Evolutionary conservation across 2,797 vertebrate species (phyloP), one percentile per base, ranked within the genome.

Genomic region (Geotrypetes seraphini): DNA sequence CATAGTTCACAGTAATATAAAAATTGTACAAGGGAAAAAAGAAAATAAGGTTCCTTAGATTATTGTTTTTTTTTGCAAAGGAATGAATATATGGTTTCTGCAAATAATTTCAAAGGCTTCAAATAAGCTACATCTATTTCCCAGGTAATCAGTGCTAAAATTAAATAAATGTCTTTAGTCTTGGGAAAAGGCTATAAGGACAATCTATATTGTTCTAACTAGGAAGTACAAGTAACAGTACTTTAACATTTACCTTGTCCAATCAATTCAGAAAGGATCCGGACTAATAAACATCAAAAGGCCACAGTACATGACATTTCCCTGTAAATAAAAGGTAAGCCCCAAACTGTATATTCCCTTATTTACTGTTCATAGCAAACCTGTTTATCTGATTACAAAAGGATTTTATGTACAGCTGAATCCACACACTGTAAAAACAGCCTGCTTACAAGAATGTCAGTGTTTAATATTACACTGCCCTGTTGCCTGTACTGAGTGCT

Each of bases 41-140:
- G 53, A 60, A 43, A 62, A 24, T 47, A 53, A 49, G 28, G 58
- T 42, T 57, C 62, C 55, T 49, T 52, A 31, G n/a, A n/a, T n/a
- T n/a, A n/a, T n/a, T n/a, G n/a, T 27, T 62, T 60, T 12, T 8
- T 11, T 58, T 23, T 60, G 36, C 17, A 65, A 63, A 63, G 30
- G 54, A 45, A 58, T 17, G 16, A 69, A 50, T 53, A 63, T 59
- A 57, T 57, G n/a, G 63, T 21, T 60, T 57, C 25, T 54, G 30
- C 53, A 51, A 58, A 58, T 65, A 63, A 65, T 66, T 67, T 76
- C 44, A 71, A 56, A 71, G 31, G 17, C 32, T 53, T 51, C 29
- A n/a, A 62, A 50, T 60, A 64, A 66, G 29, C 12, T 46, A 8
- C 1, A 9, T 41, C 16, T 39, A 50, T 50, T 25, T 66, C 56